These are phyloP conservation scores for Hyposoter didymator DNA, from an alignment of 2,888 invertebrate genomes.

Conservation along the genomic window DNA sequence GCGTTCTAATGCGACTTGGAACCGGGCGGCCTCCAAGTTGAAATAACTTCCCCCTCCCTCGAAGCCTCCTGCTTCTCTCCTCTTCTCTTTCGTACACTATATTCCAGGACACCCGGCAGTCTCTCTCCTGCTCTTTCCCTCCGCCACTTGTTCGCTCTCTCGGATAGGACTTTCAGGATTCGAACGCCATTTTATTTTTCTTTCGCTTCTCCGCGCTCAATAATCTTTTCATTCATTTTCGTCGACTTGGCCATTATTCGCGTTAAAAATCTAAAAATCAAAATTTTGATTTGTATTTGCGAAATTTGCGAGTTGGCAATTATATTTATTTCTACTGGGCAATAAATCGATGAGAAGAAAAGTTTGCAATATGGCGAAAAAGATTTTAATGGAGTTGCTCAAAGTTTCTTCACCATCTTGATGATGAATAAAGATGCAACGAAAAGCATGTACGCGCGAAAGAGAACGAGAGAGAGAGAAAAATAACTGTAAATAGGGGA, in stretches of 20 bases:
- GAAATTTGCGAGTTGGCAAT: not conserved
- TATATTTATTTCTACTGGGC: not conserved
- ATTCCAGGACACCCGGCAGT: conserved; percentile 68
- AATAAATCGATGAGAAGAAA: not conserved
- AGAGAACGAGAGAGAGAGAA: conserved; percentile 57
- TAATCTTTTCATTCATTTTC: no score
- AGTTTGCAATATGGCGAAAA: not conserved
- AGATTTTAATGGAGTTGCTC: not conserved
- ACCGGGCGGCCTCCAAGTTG: conserved; percentile 82
- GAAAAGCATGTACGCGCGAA: conserved; percentile 53
- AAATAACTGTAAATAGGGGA: conserved; percentile 56
- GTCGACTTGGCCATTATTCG: no score
- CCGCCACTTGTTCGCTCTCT: conserved; percentile 27
- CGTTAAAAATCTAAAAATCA: no score
- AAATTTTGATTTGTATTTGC: no score
- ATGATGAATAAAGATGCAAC: conserved; percentile 39
- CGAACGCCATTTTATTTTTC: conserved; percentile 35
- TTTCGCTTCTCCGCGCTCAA: no score
- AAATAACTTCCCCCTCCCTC: conserved; percentile 73
- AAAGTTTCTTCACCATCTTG: conserved; percentile 12
- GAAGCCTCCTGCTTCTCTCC: conserved; percentile 64
- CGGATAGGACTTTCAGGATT: conserved; percentile 54
- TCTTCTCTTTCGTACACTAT: conserved; percentile 61
- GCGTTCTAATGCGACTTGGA: conserved; percentile 82
- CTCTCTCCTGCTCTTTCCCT: conserved; percentile 18